A percentile compares a stretch with the other conserved stretches of the same genome.
Conservation (phyloP, 1,140 invertebrate genomes). For the Probaryconus sp. region DNA sequence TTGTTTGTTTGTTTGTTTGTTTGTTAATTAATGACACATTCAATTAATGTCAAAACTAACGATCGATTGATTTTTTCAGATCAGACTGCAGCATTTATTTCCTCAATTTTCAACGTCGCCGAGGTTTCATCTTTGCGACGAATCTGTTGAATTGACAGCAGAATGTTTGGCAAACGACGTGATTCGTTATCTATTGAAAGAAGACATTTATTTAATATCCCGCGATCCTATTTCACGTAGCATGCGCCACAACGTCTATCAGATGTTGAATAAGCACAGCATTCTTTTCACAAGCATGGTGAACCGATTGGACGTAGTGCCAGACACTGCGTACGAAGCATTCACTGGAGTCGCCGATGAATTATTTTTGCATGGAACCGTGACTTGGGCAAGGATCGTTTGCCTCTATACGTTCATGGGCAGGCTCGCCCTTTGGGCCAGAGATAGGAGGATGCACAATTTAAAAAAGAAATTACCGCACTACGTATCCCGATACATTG, state of each 20-base stretch:
- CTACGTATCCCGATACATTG: constrained; percentile 74
- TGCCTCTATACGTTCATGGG: constrained; percentile 82
- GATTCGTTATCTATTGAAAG: constrained; percentile 75
- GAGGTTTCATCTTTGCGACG: constrained; percentile 67
- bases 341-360: constrained; percentile 81
- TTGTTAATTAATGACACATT: too few species aligned
- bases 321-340: constrained; percentile 79
- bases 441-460: constrained; percentile 76
- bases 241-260: constrained; percentile 77
- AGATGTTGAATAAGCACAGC: constrained; percentile 80
- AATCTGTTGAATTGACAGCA: constrained; percentile 72
- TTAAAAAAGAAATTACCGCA: constrained; percentile 74
- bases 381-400: constrained; percentile 82
- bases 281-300: constrained; percentile 82
- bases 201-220: constrained; percentile 76
- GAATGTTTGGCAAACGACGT: constrained; percentile 74
- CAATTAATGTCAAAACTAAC: background rate
- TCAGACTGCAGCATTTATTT: constrained; percentile 74
- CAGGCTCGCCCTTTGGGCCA: constrained; percentile 78
- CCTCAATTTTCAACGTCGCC: constrained; percentile 68
- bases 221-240: constrained; percentile 74
- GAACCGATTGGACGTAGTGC: constrained; percentile 79
- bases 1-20: too few species aligned
- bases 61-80: constrained; percentile 60
- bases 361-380: constrained; percentile 78